These are phyloP conservation scores for Epizoanthus scotinus DNA, from an alignment of 92 coral and sea anemone genomes.

Conservation along the genomic window DNA sequence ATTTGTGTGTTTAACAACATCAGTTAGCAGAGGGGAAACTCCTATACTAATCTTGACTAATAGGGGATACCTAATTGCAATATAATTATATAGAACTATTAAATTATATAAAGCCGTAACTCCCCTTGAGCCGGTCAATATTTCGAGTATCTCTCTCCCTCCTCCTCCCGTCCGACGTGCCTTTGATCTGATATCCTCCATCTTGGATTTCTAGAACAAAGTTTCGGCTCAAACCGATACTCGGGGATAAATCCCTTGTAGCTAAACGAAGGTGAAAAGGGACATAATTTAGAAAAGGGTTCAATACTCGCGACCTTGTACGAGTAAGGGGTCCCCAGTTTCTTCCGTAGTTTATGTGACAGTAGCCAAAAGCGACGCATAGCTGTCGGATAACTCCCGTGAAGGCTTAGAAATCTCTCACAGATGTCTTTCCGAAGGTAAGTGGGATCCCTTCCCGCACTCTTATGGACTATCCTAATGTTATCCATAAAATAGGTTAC, in stretches of 20 bases:
- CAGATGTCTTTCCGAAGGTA: slow-evolving; percentile 67
- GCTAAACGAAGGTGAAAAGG: slow-evolving; percentile 68
- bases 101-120: too few species aligned
- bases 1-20: too few species aligned
- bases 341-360: slow-evolving; percentile 58
- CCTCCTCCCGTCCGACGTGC: slow-evolving; percentile 83
- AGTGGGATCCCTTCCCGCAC: slow-evolving; percentile 87
- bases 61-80: too few species aligned
- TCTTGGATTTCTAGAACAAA: slow-evolving; percentile 76
- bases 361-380: slow-evolving; percentile 92
- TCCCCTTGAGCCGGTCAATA: slow-evolving; percentile 38
- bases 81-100: too few species aligned
- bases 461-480: slow-evolving; percentile 84
- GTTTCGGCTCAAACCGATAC: slow-evolving; percentile 81
- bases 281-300: slow-evolving; percentile 71
- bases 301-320: slow-evolving; percentile 63
- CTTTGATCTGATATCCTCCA: slow-evolving; percentile 70
- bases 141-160: slow-evolving; percentile 85
- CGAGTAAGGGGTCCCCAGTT: slow-evolving; percentile 1
- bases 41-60: too few species aligned
- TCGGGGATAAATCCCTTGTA: slow-evolving; percentile 70
- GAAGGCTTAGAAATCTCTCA: slow-evolving; percentile 75
- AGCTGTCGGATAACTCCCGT: slow-evolving; percentile 80
- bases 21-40: too few species aligned
- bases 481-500: slow-evolving; percentile 95